phyloP scores from a whole-genome alignment of 2,888 invertebrate genomes.

The Xanthia icteritia region DNA sequence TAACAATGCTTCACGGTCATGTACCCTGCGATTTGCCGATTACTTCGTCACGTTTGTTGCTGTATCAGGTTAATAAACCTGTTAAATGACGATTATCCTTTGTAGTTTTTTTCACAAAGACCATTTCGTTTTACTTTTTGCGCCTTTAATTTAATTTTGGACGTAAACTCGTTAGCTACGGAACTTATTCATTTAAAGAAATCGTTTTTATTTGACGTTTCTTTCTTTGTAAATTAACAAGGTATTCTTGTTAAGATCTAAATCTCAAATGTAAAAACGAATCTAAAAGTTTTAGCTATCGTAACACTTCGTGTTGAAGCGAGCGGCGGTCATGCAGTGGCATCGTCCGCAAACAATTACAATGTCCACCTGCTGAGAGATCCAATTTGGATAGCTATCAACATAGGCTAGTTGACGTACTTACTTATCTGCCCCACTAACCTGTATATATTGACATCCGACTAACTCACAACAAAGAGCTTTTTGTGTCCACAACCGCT shows the following conservation, averaged over 20 bases:
- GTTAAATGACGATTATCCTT: conserved; percentile 78
- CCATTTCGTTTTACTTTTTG: conserved; percentile 70
- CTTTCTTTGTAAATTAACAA: conserved; percentile 40
- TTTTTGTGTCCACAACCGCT: conserved; percentile 74
- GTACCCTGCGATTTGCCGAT: conserved; percentile 83
- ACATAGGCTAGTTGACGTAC: conserved; percentile 76
- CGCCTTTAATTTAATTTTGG: conserved; percentile 65
- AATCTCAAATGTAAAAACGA: conserved; percentile 21
- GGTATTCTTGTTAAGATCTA: conserved; percentile 23
- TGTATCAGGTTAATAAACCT: conserved; percentile 85
- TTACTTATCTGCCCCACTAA: conserved; percentile 82
- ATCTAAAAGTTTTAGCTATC: conserved; percentile 22
- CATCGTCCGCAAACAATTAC: conserved; percentile 69
- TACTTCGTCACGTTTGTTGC: conserved; percentile 82
- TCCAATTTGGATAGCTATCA: conserved; percentile 85
- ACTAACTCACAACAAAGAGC: conserved; percentile 77
- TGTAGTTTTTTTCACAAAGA: conserved; percentile 67
- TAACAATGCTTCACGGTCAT: conserved; percentile 83
- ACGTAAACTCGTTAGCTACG: conserved; percentile 61
- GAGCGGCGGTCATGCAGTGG: conserved; percentile 45
- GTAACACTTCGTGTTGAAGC: conserved; percentile 27
- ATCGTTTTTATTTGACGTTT: conserved; percentile 44
- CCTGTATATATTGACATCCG: conserved; percentile 80
- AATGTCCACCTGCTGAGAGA: conserved; percentile 84
- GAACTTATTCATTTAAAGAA: conserved; percentile 49